Base-by-base conservation (phyloP, 2,888 invertebrate genomes). In the Trichopoda pennipes region DNA sequence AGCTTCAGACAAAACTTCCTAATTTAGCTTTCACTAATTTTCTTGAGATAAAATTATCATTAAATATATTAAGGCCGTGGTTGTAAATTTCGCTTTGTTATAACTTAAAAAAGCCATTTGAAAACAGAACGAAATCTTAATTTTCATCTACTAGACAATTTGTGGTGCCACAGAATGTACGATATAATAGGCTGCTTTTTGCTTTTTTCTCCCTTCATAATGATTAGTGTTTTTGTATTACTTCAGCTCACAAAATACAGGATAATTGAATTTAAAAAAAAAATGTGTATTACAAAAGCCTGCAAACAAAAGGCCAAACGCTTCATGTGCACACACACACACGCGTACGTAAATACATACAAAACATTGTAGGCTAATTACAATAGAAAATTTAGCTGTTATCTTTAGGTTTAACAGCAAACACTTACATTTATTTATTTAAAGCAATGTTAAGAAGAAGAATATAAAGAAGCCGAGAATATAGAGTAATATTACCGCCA, bases 11-110 rank as follows among this genome's bases (percentile, higher is more conserved):
- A 28, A 28, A 32, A 19, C 0, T n/a, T 38, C 3, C 1, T 32
- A 89, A 88, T 88, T 89, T 88, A 86, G 86, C 86, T 84, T 87
- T 87, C 89, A 88, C 89, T 88, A 88, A 88, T 88, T 89, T 87
- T 86, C 81, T 58, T n/a, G 49, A 69, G 64, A 75, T 21, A 28
- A 68, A 64, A 72, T 63, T 66, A 68, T 72, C 78, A 63, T 80
- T 58, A 80, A 69, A 73, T 17, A 72, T 79, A 80, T 63, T 56
- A 70, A 56, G 53, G 49, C 16, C 35, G 49, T 8, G 4, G 49
- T 16, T 17, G 28, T 42, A 47, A 23, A 17, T 23, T 44, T 53
- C 44, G 28, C 23, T 6, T 21, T 38, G 12, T 38, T 38, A 14
- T 38, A 35, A n/a, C 8, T 4, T 16, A 16, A n/a, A 47, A 47